These are phyloP conservation scores for Tringa solitaria DNA, from an alignment of 2,113 vertebrate species.

Conservation along the genomic window DNA sequence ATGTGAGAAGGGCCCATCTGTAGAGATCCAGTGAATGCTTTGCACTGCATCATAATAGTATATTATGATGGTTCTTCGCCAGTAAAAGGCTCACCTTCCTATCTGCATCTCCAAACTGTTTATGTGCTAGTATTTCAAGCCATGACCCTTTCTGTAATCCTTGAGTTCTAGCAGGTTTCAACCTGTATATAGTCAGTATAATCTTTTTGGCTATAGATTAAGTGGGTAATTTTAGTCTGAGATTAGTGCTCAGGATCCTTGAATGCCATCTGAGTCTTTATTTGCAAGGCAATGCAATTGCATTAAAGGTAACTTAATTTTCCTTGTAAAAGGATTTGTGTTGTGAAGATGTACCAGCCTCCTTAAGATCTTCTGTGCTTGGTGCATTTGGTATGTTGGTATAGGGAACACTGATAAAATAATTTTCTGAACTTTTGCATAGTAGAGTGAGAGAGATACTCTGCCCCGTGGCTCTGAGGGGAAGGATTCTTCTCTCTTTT, in stretches of 20 bases:
- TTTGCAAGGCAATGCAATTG: conserved; percentile 37
- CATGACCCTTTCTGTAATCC: neutral
- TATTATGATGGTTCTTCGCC: neutral
- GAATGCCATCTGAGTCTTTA: conserved; percentile 24
- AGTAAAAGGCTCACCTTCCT: neutral
- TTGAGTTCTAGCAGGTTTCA: neutral
- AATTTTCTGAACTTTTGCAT: neutral
- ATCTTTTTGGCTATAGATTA: conserved; percentile 5
- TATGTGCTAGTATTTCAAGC: neutral
- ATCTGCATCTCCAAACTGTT: neutral
- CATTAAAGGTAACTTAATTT: neutral
- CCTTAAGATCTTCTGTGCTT: neutral
- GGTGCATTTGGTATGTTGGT: neutral
- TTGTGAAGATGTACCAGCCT: neutral
- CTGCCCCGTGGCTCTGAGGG: neutral
- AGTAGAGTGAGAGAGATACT: neutral
- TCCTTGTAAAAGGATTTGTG: neutral
- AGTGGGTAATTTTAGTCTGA: conserved; percentile 37
- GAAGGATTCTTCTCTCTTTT: neutral
- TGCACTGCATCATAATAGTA: neutral
- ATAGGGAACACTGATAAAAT: neutral
- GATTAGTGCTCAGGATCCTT: conserved; percentile 28
- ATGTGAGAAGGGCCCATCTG: neutral
- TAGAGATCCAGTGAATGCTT: neutral
- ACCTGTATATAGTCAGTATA: neutral